These are phyloP conservation scores for Petrocephalus zakoni DNA, from an alignment of 2,113 vertebrate genomes.

Conservation along the genomic window DNA sequence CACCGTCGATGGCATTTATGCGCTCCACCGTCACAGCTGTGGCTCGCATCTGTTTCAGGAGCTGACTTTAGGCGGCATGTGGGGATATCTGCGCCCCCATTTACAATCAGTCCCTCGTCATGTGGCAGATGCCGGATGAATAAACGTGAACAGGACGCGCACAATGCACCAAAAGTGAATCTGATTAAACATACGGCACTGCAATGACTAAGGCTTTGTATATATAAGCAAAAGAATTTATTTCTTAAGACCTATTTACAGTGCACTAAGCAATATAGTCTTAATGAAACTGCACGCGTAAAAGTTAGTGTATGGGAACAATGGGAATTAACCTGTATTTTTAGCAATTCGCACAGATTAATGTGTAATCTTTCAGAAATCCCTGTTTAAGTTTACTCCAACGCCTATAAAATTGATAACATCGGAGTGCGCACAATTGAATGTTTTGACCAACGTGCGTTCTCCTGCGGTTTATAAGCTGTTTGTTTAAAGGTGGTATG, in stretches of 20 bases:
- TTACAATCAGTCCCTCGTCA: background rate
- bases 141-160: background rate
- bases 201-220: conserved; percentile 6
- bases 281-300: background rate
- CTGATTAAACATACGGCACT: background rate
- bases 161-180: background rate
- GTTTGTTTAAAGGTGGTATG: background rate
- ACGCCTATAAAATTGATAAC: background rate
- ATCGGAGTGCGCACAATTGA: background rate
- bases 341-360: background rate
- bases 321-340: background rate
- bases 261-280: background rate
- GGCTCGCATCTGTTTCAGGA: background rate
- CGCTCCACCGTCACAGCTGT: background rate
- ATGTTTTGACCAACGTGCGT: background rate
- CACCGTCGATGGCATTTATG: background rate
- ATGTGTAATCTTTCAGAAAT: background rate
- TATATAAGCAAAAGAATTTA: conserved; percentile 7
- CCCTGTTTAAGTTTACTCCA: background rate
- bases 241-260: background rate
- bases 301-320: background rate
- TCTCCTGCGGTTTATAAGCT: background rate
- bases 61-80: background rate
- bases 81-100: background rate
- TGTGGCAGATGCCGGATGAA: background rate